Evolutionary conservation across 2,113 vertebrate genomes (phyloP), one percentile per base, ranked within the genome.

Genomic region (Rafetus swinhoei): DNA sequence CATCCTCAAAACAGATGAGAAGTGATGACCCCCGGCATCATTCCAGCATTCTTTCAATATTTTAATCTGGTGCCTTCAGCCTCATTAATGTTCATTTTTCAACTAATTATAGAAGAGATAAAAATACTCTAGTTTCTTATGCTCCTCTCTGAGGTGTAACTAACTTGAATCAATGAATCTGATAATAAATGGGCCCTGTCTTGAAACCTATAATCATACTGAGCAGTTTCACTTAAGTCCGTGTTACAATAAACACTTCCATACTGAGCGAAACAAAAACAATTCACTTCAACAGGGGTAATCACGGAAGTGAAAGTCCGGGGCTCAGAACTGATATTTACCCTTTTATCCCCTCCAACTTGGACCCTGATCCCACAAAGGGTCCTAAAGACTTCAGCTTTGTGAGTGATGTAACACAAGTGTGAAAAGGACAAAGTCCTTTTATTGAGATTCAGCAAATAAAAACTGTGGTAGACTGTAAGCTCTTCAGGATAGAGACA

Each of bases 51-150:
- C 85, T 82, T 50, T 50, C 13, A 2, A 27, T 24, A 25, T 52
- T 53, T 76, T 50, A 77, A 24, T 77, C 74, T 72, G 52, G n/a
- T 91, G 79, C 12, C 16, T 9, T 76, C 65, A 52, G 3, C 32
- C 86, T 62, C 62, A 77, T 16, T 84, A 16, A 69, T 39, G 21
- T 29, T 79, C 19, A 0, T 69, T 92, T 92, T 91, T 87, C 82
- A 86, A 10, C 14, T 77, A 72, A 85, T 24, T 76, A 3, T 18
- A 8, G 32, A 81, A 79, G 10, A 83, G 25, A 15, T 76, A 50
- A 0, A 16, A 88, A 87, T 0, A 0, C 10, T 76, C 74, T 5
- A 2, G 35, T 81, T 95, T 32, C 59, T 79, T 76, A 16, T 39
- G 13, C 62, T 72, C 50, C n/a, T 1, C 60, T 96, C 85, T 79